Evolutionary conservation across 2,797 vertebrate genomes (phyloP).

Genomic region (Gallinago nigripennis): DNA sequence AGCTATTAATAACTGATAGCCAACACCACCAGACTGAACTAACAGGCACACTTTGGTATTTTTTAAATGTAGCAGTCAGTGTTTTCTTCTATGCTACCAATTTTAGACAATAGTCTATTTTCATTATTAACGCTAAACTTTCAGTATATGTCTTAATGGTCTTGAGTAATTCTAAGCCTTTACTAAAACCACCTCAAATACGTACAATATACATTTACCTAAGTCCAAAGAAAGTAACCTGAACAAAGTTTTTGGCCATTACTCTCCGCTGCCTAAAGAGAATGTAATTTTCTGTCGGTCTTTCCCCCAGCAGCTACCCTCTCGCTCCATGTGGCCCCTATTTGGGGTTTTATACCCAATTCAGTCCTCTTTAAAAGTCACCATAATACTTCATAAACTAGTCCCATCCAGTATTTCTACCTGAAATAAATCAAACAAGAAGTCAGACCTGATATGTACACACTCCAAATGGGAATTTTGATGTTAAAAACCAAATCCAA

Average conservation of each 20-base stretch:
- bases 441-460: background rate
- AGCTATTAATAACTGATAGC: background rate
- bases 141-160: background rate
- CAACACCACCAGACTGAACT: background rate
- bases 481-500: background rate
- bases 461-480: background rate
- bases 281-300: background rate
- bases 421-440: constrained; percentile 13
- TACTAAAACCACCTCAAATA: background rate
- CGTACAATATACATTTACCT: background rate
- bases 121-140: background rate
- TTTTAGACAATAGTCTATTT: background rate
- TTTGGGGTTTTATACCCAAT: background rate
- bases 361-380: background rate
- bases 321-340: background rate
- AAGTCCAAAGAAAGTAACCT: background rate
- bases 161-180: background rate
- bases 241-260: background rate
- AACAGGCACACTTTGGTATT: background rate
- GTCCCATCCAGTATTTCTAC: background rate
- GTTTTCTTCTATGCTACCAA: background rate
- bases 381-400: background rate
- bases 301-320: background rate
- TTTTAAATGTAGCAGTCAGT: background rate
- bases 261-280: background rate